A percentile compares a stretch with the other conserved stretches of the same genome.
phyloP scores from a whole-genome alignment of 2,797 vertebrate genomes.

The Dipus sagitta region DNA sequence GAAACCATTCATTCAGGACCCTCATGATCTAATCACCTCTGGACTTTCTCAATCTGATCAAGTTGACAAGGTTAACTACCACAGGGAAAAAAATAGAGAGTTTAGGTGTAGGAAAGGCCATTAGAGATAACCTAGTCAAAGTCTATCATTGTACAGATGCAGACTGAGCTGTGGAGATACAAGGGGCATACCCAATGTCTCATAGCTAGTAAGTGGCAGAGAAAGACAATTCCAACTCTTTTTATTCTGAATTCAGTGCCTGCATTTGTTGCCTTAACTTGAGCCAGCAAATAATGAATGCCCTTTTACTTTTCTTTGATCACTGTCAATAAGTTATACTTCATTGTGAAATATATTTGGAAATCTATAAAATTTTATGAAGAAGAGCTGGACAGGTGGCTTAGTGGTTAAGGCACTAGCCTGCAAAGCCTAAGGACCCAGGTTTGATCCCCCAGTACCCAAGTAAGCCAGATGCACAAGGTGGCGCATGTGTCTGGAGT shows the following conservation, averaged over 20 bases:
- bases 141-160: background rate
- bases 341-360: slow-evolving; percentile 39
- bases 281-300: slow-evolving; percentile 20
- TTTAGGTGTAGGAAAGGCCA: background rate
- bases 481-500: too few relatives aligned
- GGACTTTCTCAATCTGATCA: background rate
- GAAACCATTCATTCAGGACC: background rate
- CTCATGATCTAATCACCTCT: background rate
- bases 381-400: too few relatives aligned
- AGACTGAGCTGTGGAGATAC: background rate
- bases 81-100: background rate
- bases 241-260: slow-evolving; percentile 19
- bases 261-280: slow-evolving; percentile 16
- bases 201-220: slow-evolving; percentile 5
- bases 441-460: too few relatives aligned
- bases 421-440: too few relatives aligned
- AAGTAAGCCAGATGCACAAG: too few relatives aligned
- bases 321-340: slow-evolving; percentile 29
- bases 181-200: background rate
- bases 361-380: background rate
- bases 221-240: slow-evolving; percentile 26
- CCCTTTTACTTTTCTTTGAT: background rate
- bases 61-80: background rate
- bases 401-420: too few relatives aligned
- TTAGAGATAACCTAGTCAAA: background rate